Evolutionary conservation across 2,113 vertebrate species (phyloP), one percentile per base, ranked within the genome.

Genomic region (Prunella fulvescens): DNA sequence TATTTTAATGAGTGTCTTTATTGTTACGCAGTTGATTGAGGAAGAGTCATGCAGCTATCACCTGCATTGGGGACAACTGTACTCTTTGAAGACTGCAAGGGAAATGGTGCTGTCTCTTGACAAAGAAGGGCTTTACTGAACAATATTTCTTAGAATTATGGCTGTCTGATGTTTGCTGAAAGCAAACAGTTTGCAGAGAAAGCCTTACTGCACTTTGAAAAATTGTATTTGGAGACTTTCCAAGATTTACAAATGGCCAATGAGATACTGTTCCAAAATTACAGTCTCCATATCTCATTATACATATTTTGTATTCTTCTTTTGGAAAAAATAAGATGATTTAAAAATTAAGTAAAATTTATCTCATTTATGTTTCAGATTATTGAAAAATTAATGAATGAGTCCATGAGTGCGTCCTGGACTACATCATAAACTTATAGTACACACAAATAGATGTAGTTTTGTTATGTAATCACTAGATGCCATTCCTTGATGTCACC

Each of bases 391-490:
- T 45, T 60, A 40, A 40, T 50, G 5, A 26, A 14, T 69, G 56
- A 76, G 12, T 84, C 81, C 3, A 31, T 25, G 25, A 90, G 11
- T 72, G 11, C 61, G 74, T 76, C n/a, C 25, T 64, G 35, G 23
- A 42, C 48, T 71, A 6, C 29, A 26, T 60, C 1, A 47, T 33
- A 62, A 57, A 33, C 23, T 81, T 42, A 7, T 16, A 47, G 39
- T 26, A 29, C 10, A 7, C 0, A 0, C 17, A 15, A 54, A 8
- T 2, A 40, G 54, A 70, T 24, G n/a, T 12, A 15, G 8, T 28
- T 89, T 45, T 28, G 25, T 22, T 61, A 33, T 3, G 0, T 45
- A 28, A 47, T 81, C 60, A n/a, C 31, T 40, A 23, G 33, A 22
- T 65, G 24, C 42, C 31, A 12, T 70, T 47, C 58, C 28, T 73